Conservation (phyloP, 1,140 invertebrate species). For the Lanistes nyassanus region DNA sequence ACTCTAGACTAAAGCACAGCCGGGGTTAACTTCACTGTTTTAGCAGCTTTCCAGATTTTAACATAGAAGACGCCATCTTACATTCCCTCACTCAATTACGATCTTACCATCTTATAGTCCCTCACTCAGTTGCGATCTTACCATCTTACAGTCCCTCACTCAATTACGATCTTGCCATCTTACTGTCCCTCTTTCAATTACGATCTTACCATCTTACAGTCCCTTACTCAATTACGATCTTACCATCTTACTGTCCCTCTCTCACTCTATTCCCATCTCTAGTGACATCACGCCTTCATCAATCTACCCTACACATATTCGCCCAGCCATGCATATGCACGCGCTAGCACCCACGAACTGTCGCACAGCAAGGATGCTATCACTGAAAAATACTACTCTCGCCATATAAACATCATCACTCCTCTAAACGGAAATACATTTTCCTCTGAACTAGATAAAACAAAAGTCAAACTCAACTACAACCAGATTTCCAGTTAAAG, state of each 20-base stretch:
- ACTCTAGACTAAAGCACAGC: too few relatives aligned
- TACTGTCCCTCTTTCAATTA: slow-evolving; percentile 7
- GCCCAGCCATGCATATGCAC: slow-evolving; percentile 1
- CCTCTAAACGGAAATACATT: too few relatives aligned
- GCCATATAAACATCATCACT: too few relatives aligned
- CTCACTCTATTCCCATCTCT: too few relatives aligned
- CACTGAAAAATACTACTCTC: too few relatives aligned
- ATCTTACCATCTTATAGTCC: slow-evolving; percentile 1
- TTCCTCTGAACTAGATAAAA: too few relatives aligned
- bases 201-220: neutral
- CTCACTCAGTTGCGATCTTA: neutral
- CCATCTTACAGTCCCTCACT: neutral
- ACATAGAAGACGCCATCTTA: too few relatives aligned
- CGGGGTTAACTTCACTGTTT: too few relatives aligned
- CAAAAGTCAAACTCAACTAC: too few relatives aligned
- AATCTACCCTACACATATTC: neutral
- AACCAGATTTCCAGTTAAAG: too few relatives aligned
- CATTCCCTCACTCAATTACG: neutral
- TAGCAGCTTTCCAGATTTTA: too few relatives aligned
- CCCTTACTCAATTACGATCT: slow-evolving; percentile 1
- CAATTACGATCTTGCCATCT: slow-evolving; percentile 6
- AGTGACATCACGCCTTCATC: too few relatives aligned
- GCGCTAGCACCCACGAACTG: neutral
- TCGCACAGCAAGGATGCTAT: neutral
- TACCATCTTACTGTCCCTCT: slow-evolving; percentile 17